Conservation (phyloP, 1,140 invertebrate species). For the Ostrea denselamellosa region DNA sequence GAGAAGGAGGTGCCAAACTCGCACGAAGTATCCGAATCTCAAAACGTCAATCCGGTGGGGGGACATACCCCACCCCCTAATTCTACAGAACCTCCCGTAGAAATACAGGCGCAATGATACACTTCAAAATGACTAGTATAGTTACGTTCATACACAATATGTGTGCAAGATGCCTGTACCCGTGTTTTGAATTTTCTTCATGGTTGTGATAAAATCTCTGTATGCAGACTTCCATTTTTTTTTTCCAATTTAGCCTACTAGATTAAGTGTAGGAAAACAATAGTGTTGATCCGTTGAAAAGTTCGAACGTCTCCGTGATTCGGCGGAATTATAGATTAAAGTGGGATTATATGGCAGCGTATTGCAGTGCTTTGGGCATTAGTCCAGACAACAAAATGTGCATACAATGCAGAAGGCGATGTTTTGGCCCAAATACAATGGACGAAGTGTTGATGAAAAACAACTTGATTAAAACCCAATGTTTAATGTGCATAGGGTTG, state of each 20-base stretch:
- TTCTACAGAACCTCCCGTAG: conserved; percentile 40
- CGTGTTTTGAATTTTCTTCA: not conserved
- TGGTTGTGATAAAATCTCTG: not conserved
- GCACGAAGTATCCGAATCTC: not conserved
- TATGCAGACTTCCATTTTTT: not conserved
- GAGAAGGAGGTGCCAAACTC: not conserved
- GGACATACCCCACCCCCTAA: conserved; percentile 47
- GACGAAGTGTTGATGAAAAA: conserved; percentile 7
- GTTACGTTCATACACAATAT: not conserved
- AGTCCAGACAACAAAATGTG: conserved; percentile 20
- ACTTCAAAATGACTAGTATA: not conserved
- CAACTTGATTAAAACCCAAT: not conserved
- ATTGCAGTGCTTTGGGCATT: not conserved
- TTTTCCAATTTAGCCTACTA: not conserved
- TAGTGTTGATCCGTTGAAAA: conserved; percentile 30
- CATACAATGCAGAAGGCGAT: conserved; percentile 13
- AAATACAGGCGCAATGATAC: conserved; percentile 17
- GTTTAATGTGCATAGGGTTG: not conserved
- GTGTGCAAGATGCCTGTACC: not conserved
- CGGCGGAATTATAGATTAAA: not conserved
- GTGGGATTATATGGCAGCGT: not conserved
- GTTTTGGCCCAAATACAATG: not conserved
- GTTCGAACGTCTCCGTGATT: conserved; percentile 1
- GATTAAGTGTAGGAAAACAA: not conserved
- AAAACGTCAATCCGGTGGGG: not conserved